Percentiles rank a stretch among this genome's conserved stretches.
Evolutionary conservation across 1,140 invertebrate species (phyloP).

Genomic region (Dendrolimus punctatus): DNA sequence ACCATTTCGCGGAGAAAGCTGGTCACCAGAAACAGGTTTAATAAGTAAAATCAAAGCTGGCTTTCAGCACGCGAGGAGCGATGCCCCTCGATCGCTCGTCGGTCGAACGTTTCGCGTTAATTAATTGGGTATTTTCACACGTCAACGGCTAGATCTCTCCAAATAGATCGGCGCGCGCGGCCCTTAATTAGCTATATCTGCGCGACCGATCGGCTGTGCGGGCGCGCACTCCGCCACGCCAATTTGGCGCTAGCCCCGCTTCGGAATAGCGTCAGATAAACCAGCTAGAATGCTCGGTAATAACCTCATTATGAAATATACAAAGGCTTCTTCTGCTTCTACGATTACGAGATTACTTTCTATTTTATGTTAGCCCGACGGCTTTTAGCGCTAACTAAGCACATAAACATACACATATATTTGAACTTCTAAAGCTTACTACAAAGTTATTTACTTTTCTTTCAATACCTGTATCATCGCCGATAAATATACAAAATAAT

Average conservation of each 20-base stretch:
- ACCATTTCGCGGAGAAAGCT: background rate
- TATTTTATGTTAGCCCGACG: background rate
- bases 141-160: constrained; percentile 64
- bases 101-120: constrained; percentile 54
- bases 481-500: no score
- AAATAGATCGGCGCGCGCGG: constrained; percentile 64
- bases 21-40: constrained; percentile 22
- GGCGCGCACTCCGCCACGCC: constrained; percentile 59
- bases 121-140: constrained; percentile 72
- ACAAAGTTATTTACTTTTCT: no score
- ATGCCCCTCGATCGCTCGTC: constrained; percentile 39
- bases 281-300: constrained; percentile 58
- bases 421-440: no score
- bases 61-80: constrained; percentile 46
- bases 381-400: background rate
- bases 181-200: constrained; percentile 67
- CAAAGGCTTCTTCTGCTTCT: constrained; percentile 41
- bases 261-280: constrained; percentile 56
- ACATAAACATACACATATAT: no score
- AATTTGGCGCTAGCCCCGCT: constrained; percentile 61
- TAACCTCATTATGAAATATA: constrained; percentile 71
- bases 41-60: constrained; percentile 27
- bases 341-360: constrained; percentile 21
- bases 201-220: constrained; percentile 40
- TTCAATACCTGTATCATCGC: no score